Conservation (phyloP, 1,140 invertebrate genomes). For the Zaprionus kolodkinae region DNA sequence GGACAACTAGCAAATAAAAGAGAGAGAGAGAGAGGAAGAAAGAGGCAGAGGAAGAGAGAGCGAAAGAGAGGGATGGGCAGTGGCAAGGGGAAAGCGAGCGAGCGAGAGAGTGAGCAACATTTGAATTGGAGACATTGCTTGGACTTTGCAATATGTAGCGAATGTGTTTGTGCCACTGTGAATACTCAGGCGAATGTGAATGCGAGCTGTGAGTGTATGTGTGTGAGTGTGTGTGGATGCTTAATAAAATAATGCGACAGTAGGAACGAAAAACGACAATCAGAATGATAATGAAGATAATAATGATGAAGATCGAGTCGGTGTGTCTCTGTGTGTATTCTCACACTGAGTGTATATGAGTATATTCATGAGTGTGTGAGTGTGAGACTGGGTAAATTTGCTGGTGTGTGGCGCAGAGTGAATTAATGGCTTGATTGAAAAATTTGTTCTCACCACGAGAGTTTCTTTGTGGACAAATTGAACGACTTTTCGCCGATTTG, state of each 20-base stretch:
- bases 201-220: constrained; percentile 28
- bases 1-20: constrained; percentile 71
- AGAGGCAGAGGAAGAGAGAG: constrained; percentile 22
- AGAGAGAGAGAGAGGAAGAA: constrained; percentile 5
- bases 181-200: constrained; percentile 32
- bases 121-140: constrained; percentile 48
- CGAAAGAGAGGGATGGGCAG: not conserved
- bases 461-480: constrained; percentile 66
- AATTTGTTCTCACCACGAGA: constrained; percentile 81
- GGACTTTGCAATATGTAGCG: constrained; percentile 37
- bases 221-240: constrained; percentile 51
- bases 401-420: constrained; percentile 70
- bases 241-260: constrained; percentile 82
- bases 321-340: constrained; percentile 18
- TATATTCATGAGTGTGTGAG: constrained; percentile 26
- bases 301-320: constrained; percentile 49
- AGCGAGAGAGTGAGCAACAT: constrained; percentile 16
- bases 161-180: constrained; percentile 24
- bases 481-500: constrained; percentile 32
- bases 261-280: constrained; percentile 66
- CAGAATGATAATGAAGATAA: constrained; percentile 47
- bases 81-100: not conserved
- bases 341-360: constrained; percentile 22
- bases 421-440: constrained; percentile 84
- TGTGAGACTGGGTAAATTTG: constrained; percentile 45